Percentiles rank a stretch among this genome's conserved stretches.
phyloP scores from a whole-genome alignment of 1,140 invertebrate genomes.

The Tenebrio molitor region DNA sequence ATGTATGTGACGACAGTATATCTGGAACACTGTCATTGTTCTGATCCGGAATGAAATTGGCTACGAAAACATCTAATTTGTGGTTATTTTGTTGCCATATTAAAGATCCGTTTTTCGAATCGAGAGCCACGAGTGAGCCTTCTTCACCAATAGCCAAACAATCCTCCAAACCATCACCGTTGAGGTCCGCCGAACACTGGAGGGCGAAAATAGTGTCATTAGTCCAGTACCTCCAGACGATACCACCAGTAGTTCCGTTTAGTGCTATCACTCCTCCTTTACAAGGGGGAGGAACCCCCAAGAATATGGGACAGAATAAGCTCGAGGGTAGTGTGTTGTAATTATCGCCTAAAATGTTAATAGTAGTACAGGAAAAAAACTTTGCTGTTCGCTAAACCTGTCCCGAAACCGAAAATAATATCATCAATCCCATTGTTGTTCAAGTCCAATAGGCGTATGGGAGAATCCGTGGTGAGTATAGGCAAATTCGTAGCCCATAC shows the following conservation, averaged over 20 bases:
- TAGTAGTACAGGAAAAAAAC: background rate
- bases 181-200: conserved; percentile 82
- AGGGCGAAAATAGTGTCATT: conserved; percentile 81
- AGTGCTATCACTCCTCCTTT: conserved; percentile 84
- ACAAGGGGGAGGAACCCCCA: conserved; percentile 75
- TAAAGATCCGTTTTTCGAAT: conserved; percentile 75
- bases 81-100: conserved; percentile 76
- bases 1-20: conserved; percentile 78
- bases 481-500: conserved; percentile 82
- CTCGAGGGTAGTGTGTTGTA: conserved; percentile 58
- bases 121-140: conserved; percentile 78
- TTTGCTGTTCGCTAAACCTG: conserved; percentile 69
- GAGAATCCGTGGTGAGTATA: conserved; percentile 82
- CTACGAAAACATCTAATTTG: conserved; percentile 74
- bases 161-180: conserved; percentile 78
- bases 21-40: conserved; percentile 81
- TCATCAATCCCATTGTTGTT: conserved; percentile 82
- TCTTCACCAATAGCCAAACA: conserved; percentile 81
- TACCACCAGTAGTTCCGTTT: conserved; percentile 78
- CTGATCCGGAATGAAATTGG: conserved; percentile 80
- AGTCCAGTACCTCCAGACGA: conserved; percentile 84
- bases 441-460: conserved; percentile 79
- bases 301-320: conserved; percentile 76
- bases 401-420: conserved; percentile 85
- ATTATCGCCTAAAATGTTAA: conserved; percentile 58